Conservation (phyloP, 2,797 vertebrate species). For the Schizothorax lantsangensis region DNA sequence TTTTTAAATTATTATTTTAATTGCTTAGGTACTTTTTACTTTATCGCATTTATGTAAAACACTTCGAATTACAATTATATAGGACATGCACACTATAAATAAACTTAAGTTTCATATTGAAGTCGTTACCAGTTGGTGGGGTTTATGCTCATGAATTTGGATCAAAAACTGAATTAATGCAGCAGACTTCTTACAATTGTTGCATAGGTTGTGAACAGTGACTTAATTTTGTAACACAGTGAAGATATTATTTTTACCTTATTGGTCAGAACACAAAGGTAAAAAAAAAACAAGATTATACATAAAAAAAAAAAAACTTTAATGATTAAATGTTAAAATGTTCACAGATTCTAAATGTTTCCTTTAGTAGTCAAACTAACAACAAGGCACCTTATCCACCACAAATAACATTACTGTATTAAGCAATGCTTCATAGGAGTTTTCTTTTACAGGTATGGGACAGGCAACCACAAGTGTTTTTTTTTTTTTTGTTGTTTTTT, state of each 20-base stretch:
- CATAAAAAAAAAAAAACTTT: background rate
- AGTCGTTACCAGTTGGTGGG: background rate
- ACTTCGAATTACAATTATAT: too few relatives aligned
- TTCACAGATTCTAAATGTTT: background rate
- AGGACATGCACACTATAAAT: too few relatives aligned
- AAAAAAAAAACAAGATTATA: background rate
- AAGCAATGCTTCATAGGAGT: background rate
- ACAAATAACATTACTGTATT: background rate
- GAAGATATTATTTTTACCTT: background rate
- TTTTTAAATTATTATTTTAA: too few relatives aligned
- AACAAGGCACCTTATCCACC: conserved; percentile 7
- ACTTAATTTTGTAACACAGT: background rate
- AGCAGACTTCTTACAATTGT: background rate
- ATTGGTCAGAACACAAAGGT: background rate
- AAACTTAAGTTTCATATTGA: background rate
- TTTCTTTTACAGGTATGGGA: background rate
- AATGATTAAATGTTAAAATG: background rate
- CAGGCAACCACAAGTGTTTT: background rate
- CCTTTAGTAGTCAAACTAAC: background rate
- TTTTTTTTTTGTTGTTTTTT: background rate
- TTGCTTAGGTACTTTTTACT: too few relatives aligned
- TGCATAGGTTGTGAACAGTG: background rate
- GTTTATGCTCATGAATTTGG: background rate
- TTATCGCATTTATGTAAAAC: too few relatives aligned
- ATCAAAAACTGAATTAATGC: background rate